Evolutionary conservation across 2,797 vertebrate species (phyloP), one percentile per base, ranked within the genome.

Genomic region (Staurois parvus): DNA sequence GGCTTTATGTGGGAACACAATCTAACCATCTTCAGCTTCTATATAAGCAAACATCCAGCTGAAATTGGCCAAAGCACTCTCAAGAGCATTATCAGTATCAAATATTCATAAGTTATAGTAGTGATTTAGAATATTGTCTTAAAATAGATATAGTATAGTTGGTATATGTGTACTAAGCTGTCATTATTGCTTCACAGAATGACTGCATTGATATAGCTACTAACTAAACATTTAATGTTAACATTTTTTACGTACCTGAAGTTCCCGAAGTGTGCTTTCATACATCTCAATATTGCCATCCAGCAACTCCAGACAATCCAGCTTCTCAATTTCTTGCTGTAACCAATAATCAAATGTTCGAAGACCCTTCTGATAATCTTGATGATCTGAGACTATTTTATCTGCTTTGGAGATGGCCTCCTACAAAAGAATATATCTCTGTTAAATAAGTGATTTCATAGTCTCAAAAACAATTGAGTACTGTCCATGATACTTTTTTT

Each of bases 301-400:
- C 76, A 96, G 92, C 84, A 96, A 94, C 12, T 94, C 96, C 66
- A 95, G 91, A 8, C 87, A 93, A 21, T 92, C 94, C 79, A 99
- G 93, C 37, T 93, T 94, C 77, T 96, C 96, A 87, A 96, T 96
- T 87, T 99, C 96, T 88, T 96, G 96, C 84, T 96, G 96, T 88
- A 99, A 89, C 98, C 98, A 99, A 84, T 94, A 92, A 90, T 99
- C 97, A 93, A 99, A 99, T 64, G 94, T 91, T 86, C 98, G 96
- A 37, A 99, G 88, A 15, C 95, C 95, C 79, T 94, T 94, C 91
- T 99, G 98, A 90, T 99, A 99, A 32, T 97, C 96, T 90, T 98
- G 96, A 87, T 99, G 98, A 79, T 96, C 94, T 81, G 94, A 91
- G 79, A 99, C 95, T 67, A 97, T 89, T 82, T 95, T 96, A 92